Base-by-base conservation (phyloP, 37 sponge, comb jelly and placozoan genomes). In the Cliona cf. orientalis region DNA sequence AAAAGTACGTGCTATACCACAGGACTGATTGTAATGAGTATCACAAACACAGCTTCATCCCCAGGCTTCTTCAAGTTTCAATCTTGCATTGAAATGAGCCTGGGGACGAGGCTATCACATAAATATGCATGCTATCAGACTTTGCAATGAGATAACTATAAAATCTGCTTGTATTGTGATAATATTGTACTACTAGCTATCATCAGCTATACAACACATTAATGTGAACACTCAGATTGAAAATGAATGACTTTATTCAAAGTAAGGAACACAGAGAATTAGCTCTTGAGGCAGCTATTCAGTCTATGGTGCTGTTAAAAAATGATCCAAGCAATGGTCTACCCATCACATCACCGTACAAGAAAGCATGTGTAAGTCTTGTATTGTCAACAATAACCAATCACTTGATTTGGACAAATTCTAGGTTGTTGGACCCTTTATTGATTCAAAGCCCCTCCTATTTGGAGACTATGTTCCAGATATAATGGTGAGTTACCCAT, bases 391-490 rank as follows among this genome's bases (percentile, higher is more conserved):
- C 63, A 25, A 39, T 59, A 58, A 7, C n/a, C 37, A 36, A 36
- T 49, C 9, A 9, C 14, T 49, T 19, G 9, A 14, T 19, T 49
- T 49, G 14, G 9, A 14, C 14, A 49, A 19, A 44, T 43, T 21
- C 14, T 69, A 87, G 88, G 76, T 81, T 23, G 82, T 87, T 34
- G 88, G 88, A 29, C 88, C 88, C 29, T 81, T 87, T 64, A 87
- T 74, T 31, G 59, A 81, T 66, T 66, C 69, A 32, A 60, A 61
- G 3, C 25, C 32, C 42, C 41, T 53, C 31, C 36, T 80, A 28
- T 87, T 49, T 49, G 53, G 53, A 14, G 53, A 49, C 14, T 49
- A 49, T 49, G 53, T 14, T 14, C 53, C 53, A 19, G 14, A 9
- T 19, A 19, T 49, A 49, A 49, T 49, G 53, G 53, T 49, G 53